phyloP scores from a whole-genome alignment of 2,797 vertebrate species.

The Carapus acus region DNA sequence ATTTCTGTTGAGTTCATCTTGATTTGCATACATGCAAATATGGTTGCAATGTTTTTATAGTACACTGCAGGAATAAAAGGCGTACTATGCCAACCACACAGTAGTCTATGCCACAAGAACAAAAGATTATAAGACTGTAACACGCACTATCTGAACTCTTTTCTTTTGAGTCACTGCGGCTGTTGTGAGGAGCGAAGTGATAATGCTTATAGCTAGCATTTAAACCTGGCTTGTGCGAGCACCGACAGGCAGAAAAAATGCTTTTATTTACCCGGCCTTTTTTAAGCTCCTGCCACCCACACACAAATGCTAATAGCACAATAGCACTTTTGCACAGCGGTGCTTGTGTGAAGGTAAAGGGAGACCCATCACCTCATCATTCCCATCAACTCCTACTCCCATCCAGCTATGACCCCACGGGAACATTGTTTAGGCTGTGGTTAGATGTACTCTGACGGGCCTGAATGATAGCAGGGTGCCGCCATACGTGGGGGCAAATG shows the following conservation, averaged over 20 bases:
- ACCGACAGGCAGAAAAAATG: slow-evolving; percentile 39
- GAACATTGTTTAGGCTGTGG: slow-evolving; percentile 74
- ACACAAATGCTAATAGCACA: slow-evolving; percentile 77
- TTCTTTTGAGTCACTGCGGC: slow-evolving; percentile 14
- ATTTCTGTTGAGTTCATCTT: no score
- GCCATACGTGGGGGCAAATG: slow-evolving; percentile 60
- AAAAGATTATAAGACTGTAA: no score
- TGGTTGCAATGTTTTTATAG: no score
- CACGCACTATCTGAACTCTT: slow-evolving; percentile 3
- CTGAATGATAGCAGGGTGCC: slow-evolving; percentile 67
- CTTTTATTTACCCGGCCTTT: slow-evolving; percentile 73
- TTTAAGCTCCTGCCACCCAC: slow-evolving; percentile 72
- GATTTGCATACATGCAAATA: no score
- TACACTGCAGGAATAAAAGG: no score
- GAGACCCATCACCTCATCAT: slow-evolving; percentile 75
- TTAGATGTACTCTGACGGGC: slow-evolving; percentile 68
- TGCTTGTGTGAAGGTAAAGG: slow-evolving; percentile 78
- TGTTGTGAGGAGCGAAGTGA: slow-evolving; percentile 29
- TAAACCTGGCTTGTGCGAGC: slow-evolving; percentile 40
- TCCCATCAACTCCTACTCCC: slow-evolving; percentile 81
- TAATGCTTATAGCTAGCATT: slow-evolving; percentile 67
- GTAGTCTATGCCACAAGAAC: no score
- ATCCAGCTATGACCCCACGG: slow-evolving; percentile 72
- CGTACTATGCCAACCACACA: no score
- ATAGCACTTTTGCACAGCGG: slow-evolving; percentile 70